Conservation (phyloP, 2,888 invertebrate genomes). For the Trissoscelio sp. region DNA sequence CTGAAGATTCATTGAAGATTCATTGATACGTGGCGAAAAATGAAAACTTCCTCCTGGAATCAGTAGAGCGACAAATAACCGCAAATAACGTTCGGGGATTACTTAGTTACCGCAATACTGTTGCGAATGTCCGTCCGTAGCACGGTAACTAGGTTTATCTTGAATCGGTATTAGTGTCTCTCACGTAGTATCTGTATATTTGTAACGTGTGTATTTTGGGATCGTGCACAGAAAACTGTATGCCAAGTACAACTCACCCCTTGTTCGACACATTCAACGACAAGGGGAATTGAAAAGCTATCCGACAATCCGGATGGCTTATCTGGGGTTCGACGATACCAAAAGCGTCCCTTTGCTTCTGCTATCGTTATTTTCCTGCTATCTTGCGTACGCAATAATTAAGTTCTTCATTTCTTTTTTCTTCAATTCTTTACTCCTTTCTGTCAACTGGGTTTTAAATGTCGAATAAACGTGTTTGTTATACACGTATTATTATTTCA, state of each 20-base stretch:
- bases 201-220: slow-evolving; percentile 58
- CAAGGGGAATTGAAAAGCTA: slow-evolving; percentile 83
- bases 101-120: slow-evolving; percentile 82
- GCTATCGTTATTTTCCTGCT: slow-evolving; percentile 62
- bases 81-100: slow-evolving; percentile 82
- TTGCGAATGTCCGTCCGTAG: slow-evolving; percentile 72
- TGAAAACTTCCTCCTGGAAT: slow-evolving; percentile 74
- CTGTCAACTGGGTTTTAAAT: slow-evolving; percentile 10
- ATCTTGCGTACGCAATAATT: slow-evolving; percentile 64
- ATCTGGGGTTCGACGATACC: slow-evolving; percentile 74
- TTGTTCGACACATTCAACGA: slow-evolving; percentile 81
- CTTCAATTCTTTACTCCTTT: slow-evolving; percentile 38
- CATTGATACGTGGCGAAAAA: slow-evolving; percentile 65
- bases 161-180: slow-evolving; percentile 60
- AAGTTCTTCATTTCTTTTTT: slow-evolving; percentile 56
- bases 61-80: slow-evolving; percentile 81
- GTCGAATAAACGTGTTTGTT: background rate
- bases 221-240: slow-evolving; percentile 61
- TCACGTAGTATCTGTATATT: slow-evolving; percentile 39
- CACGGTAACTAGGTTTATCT: slow-evolving; percentile 76
- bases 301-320: slow-evolving; percentile 82
- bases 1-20: slow-evolving; percentile 46
- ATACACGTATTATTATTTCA: no score
- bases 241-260: slow-evolving; percentile 71
- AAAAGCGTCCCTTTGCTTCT: slow-evolving; percentile 68